Base-by-base conservation (phyloP, 2,888 invertebrate species). In the Tipula helvola region DNA sequence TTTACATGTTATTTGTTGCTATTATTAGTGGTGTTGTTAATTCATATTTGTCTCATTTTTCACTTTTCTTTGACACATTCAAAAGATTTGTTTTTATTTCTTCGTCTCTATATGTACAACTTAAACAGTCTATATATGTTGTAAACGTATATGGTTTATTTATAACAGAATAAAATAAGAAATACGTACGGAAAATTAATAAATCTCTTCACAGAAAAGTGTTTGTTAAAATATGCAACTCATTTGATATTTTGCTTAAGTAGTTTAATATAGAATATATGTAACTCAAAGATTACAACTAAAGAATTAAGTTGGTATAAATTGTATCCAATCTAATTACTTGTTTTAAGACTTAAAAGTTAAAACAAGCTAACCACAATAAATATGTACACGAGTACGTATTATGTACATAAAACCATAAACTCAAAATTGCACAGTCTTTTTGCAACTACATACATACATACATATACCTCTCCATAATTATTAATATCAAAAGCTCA, bases 31-130 rank as follows among this genome's bases (percentile, higher is more conserved):
- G 71, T 28, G 71, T 71, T 71, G 71, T 71, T 71, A 71, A 71
- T 71, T 71, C 71, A 71, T 71, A 71, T 71, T 71, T 71, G 71
- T 71, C 71, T 71, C 71, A 71, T 71, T 71, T 71, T 71, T 71
- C 71, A 71, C 71, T 71, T 71, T 52, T 71, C 71, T 71, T 71
- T 71, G 71, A 71, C 71, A 71, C 28, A 28, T 71, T 71, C 28
- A 71, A 71, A 71, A 71, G 71, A 71, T 71, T 28, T 18, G 71
- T 71, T 71, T 71, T 71, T 12, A 10, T 28, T 71, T 28, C 28
- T 71, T 71, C 28, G 71, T 28, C 47, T 12, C 47, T 47, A 47
- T 47, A 13, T 47, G 7, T 44, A 44, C 44, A 39, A 10, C 44
- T 10, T 39, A 39, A 28, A 28, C 28, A 28, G 28, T 28, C 39